A percentile compares a stretch with the other conserved stretches of the same genome.
phyloP scores from a whole-genome alignment of 2,113 vertebrate genomes.

The Phainopepla nitens region DNA sequence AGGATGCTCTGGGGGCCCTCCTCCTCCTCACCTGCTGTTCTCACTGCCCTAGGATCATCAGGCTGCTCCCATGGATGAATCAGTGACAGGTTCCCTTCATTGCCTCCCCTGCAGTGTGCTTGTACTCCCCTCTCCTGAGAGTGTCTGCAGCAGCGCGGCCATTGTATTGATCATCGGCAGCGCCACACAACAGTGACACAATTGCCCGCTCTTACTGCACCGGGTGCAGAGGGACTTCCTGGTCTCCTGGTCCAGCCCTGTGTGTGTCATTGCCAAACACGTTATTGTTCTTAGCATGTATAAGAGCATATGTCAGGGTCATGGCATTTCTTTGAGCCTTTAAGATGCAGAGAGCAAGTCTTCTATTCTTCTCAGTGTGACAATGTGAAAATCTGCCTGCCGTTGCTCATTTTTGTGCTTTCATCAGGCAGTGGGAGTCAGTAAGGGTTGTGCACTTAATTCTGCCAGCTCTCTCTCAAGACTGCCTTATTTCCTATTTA shows the following conservation, averaged over 20 bases:
- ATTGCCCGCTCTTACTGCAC: background rate
- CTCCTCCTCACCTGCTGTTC: background rate
- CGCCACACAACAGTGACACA: background rate
- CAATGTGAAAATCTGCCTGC: background rate
- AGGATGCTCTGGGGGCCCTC: background rate
- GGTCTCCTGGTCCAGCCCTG: background rate
- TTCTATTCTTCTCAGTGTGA: background rate
- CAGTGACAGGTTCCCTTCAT: background rate
- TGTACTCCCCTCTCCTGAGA: background rate
- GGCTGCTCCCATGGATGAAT: background rate
- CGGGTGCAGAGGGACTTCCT: background rate
- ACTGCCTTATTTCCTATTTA: background rate
- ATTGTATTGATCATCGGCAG: background rate
- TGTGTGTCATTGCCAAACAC: rapidly evolving
- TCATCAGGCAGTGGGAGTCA: background rate
- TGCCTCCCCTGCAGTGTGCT: background rate
- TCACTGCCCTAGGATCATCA: background rate
- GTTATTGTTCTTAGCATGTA: background rate
- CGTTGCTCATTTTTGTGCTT: background rate
- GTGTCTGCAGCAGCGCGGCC: background rate
- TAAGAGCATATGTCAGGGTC: background rate
- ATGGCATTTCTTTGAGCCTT: background rate
- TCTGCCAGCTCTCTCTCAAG: background rate
- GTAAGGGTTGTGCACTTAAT: background rate
- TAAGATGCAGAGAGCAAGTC: background rate